A percentile compares a stretch with the other conserved stretches of the same genome.
Evolutionary conservation across 1,140 invertebrate genomes (phyloP).

Genomic region (Cataglyphis hispanica): DNA sequence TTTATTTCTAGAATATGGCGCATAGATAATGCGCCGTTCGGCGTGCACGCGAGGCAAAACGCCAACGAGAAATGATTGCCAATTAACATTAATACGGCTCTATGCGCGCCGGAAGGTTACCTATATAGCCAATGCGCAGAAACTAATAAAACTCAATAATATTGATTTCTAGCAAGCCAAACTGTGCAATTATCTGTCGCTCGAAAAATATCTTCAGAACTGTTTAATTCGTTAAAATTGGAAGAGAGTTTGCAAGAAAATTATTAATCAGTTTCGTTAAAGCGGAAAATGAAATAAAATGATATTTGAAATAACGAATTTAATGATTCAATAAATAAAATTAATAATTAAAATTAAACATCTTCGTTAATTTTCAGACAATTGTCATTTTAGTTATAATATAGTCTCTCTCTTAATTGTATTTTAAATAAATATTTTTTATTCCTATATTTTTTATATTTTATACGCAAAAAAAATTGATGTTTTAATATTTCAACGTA

Average conservation of each 20-base stretch:
- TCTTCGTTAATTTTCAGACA: no score
- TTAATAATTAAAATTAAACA: no score
- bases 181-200: slow-evolving; percentile 1
- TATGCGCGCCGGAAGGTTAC: slow-evolving; percentile 31
- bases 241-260: neutral
- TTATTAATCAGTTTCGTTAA: neutral
- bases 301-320: no score
- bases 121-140: slow-evolving; percentile 33
- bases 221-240: neutral
- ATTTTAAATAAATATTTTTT: no score
- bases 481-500: no score
- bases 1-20: slow-evolving; percentile 43
- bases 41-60: slow-evolving; percentile 42
- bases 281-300: neutral
- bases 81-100: slow-evolving; percentile 53
- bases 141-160: slow-evolving; percentile 39
- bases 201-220: neutral
- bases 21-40: slow-evolving; percentile 49
- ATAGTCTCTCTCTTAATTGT: no score
- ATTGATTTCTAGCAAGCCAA: neutral
- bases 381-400: no score
- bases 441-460: no score
- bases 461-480: no score
- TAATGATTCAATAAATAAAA: no score
- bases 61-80: slow-evolving; percentile 36